Evolutionary conservation across 2,113 vertebrate species (phyloP), one percentile per base, ranked within the genome.

Genomic region (Chloropsis hardwickii): DNA sequence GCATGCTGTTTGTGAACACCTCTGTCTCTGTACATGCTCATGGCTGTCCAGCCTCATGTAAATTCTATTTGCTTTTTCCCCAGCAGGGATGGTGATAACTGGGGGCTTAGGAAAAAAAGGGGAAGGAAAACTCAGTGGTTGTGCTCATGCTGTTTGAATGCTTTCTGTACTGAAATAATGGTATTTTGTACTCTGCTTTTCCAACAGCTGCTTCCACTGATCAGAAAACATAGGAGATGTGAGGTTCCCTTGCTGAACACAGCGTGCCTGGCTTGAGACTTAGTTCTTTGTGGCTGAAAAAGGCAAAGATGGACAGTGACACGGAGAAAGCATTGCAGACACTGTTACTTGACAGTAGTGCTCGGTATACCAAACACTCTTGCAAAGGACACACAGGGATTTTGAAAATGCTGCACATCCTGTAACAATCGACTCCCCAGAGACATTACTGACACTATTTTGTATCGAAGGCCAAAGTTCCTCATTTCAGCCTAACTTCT

Each of bases 391-490:
- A 96, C 95, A 94, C 97, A 98, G 98, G 98, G 97, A 97, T 97
- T 97, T 92, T 96, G 95, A 95, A 97, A 98, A 98, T 98, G 98
- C 98, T 98, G 98, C 98, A 98, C 97, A 95, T 97, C 93, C 96
- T 96, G 91, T 92, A 97, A 89, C 96, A 98, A 95, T 97, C 93
- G 61, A 94, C 97, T 97, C 91, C 85, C 95, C 94, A 73, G 90
- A 94, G 96, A 98, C 96, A 35, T 97, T 95, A 79, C 77, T 84
- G 97, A 96, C 81, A 61, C 93, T 92, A 9, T 98, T 98, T 97
- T 97, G 70, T 98, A 97, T 76, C 4, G 91, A 97, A 98, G 92
- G 97, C 98, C 98, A 98, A 98, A 98, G 98, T 98, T 97, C 97
- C 96, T 96, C 40, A 88, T 96, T 96, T 97, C 95, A 97, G 96